Evolutionary conservation across 2,888 invertebrate genomes (phyloP), one percentile per base, ranked within the genome.

Genomic region (Catocala sponsa): DNA sequence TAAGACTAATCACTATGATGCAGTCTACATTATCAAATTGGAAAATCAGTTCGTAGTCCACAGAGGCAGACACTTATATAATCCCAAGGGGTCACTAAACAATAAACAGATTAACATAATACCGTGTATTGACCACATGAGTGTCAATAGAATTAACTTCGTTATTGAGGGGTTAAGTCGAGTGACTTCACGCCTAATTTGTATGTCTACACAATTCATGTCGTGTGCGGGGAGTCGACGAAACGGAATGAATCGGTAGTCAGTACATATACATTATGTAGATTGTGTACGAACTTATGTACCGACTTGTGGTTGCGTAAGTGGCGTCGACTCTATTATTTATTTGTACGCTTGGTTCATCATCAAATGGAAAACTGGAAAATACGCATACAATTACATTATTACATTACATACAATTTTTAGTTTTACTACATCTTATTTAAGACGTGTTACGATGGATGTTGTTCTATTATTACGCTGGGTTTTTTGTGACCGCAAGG

Each of bases 131-230:
- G 5, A 25, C 59, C 72, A 69, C 65, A 65, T 72, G 72, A 72
- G 46, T 60, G 55, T 58, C 65, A 73, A 76, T 65, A 51, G 65
- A 59, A 72, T 76, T 67, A 65, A 57, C 61, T 68, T 59, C 35
- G 56, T 51, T 54, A 59, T 52, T 63, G 60, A 60, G 52, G 59
- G 60, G 68, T 65, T 74, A 67, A 69, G 63, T 63, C 56, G 46
- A 47, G 55, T 58, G 59, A 61, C 50, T 64, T 77, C 50, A 78
- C 68, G 63, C 67, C 66, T 70, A 75, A 72, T 76, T 78, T 70
- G 62, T 71, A 59, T 63, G 72, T 67, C 62, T 32, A 63, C 42
- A 48, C 48, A 52, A 58, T 59, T 66, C 47, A 54, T 38, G 54
- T 61, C 51, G 52, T 48, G 54, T 52, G 9, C 25, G 47, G 50